phyloP scores from a whole-genome alignment of 2,888 invertebrate species.

The Antheraea assamensis region DNA sequence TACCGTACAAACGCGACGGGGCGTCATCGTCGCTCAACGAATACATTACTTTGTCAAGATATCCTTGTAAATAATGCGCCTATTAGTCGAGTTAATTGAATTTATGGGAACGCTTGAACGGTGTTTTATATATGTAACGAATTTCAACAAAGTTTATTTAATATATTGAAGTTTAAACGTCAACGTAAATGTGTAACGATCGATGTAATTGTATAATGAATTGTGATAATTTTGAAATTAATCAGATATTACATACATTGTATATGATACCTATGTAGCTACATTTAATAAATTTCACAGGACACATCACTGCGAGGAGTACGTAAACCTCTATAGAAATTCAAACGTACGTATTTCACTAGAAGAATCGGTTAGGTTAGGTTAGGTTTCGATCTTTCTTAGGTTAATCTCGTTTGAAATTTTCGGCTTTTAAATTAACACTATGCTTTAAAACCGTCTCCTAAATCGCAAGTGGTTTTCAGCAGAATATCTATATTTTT shows the following conservation, averaged over 20 bases:
- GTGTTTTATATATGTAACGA: slow-evolving; percentile 22
- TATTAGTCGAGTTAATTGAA: slow-evolving; percentile 61
- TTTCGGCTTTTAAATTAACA: neutral
- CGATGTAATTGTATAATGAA: neutral
- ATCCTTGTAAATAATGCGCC: slow-evolving; percentile 58
- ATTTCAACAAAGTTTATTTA: slow-evolving; percentile 26
- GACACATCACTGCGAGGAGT: too few relatives aligned
- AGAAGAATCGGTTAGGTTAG: too few relatives aligned
- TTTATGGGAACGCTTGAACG: slow-evolving; percentile 44
- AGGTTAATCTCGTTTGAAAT: neutral
- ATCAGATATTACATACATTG: neutral
- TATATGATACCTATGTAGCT: neutral
- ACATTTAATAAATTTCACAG: too few relatives aligned
- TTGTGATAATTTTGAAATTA: neutral
- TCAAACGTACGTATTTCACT: too few relatives aligned
- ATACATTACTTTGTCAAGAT: slow-evolving; percentile 65
- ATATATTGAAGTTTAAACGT: slow-evolving; percentile 1
- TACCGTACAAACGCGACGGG: slow-evolving; percentile 63
- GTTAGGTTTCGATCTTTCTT: too few relatives aligned
- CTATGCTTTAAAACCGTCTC: too few relatives aligned
- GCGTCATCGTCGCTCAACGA: slow-evolving; percentile 65
- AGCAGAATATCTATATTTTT: neutral
- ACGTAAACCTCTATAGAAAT: too few relatives aligned
- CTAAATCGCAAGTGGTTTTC: neutral
- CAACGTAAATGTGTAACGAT: neutral